Percentiles rank a stretch among this genome's conserved stretches.
phyloP scores from a whole-genome alignment of 2,888 invertebrate genomes.

The Drosophila maculinotata region DNA sequence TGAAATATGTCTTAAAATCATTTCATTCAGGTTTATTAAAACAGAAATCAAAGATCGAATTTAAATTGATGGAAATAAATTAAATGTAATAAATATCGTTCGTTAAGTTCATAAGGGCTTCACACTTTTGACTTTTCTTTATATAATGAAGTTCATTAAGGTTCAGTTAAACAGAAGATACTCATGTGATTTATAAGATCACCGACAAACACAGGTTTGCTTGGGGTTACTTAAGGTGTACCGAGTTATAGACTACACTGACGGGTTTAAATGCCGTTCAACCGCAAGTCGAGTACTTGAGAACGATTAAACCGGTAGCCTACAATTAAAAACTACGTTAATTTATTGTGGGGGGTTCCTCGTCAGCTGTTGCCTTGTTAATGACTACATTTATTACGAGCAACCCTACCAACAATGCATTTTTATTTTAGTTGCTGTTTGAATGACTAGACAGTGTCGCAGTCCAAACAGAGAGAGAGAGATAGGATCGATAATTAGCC shows the following conservation, averaged over 20 bases:
- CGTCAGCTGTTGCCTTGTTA: slow-evolving; percentile 7
- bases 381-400: slow-evolving; percentile 7
- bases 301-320: slow-evolving; percentile 16
- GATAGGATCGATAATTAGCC: neutral
- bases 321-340: slow-evolving; percentile 9
- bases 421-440: neutral
- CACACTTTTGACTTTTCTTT: neutral
- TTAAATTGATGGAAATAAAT: neutral
- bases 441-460: neutral
- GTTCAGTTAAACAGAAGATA: neutral
- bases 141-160: neutral
- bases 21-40: no score
- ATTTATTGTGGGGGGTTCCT: neutral
- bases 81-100: neutral
- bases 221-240: slow-evolving; percentile 14
- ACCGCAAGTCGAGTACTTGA: slow-evolving; percentile 27
- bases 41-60: neutral
- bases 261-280: slow-evolving; percentile 40
- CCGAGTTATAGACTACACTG: neutral
- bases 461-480: neutral
- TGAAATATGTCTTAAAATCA: no score
- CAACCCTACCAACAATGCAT: no score
- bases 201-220: slow-evolving; percentile 17
- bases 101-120: neutral
- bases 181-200: neutral